Evolutionary conservation across 2,888 invertebrate species (phyloP), one percentile per base, ranked within the genome.

Genomic region (Pammene fasciana): DNA sequence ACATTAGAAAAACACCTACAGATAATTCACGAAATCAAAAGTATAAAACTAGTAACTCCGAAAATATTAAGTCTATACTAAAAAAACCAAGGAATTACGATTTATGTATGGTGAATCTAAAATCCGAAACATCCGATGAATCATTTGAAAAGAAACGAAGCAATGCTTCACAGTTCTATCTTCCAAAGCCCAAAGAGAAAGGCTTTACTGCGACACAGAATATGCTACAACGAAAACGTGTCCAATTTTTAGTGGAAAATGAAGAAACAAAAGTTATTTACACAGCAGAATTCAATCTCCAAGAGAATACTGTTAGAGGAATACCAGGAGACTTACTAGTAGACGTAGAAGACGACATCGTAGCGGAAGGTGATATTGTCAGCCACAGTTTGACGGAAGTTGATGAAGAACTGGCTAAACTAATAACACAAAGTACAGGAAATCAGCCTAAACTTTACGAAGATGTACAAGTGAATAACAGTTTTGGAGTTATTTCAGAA

Each of bases 221-320:
- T 75, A 80, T 87, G 36, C 77, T 87, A 65, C 92, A 94, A 79
- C 93, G 95, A 79, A 96, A 95, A 92, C 94, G 95, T 79, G 96
- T 95, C 72, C 95, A 96, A 83, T 96, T 96, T 89, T 89, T 95
- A 79, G 95, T 95, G 57, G 95, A 95, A 89, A 95, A 93, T 79
- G 94, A 94, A 78, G 92, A 92, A 81, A 91, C 91, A 36, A 92
- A 88, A 78, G 85, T 90, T 9, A 92, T 92, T 68, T 92, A 87
- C 72, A 92, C 92, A n/a, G 92, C 92, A 2, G 92, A 92, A 72
- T 84, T 92, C 65, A 90, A 91, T 71, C 83, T 92, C 66, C 87
- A 90, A 73, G 87, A 87, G 76, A 85, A 81, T 68, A 76, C 79
- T n/a, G 75, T 79, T 9, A 79, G 76, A 59, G 82, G 84, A 68